These are phyloP conservation scores for Phalloptychus januarius DNA, from an alignment of 2,797 vertebrate species.

Conservation along the genomic window DNA sequence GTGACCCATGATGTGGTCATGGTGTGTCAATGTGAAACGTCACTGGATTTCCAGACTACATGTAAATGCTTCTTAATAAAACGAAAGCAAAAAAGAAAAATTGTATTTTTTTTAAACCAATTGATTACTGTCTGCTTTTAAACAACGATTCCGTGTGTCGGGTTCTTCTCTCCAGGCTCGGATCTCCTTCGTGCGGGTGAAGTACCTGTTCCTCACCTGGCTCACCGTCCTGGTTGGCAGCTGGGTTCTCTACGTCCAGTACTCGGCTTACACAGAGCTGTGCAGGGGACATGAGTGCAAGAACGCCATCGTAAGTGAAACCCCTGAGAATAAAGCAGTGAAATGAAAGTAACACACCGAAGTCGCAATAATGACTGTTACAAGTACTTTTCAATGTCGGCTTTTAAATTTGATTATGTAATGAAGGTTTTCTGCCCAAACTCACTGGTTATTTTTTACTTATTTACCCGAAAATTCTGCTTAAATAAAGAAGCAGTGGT, in stretches of 20 bases:
- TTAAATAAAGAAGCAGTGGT: background rate
- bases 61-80: background rate
- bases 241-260: constrained; percentile 97
- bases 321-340: background rate
- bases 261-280: constrained; percentile 95
- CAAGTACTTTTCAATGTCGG: background rate
- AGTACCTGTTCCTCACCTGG: constrained; percentile 98
- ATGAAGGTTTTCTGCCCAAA: background rate
- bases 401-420: background rate
- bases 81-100: background rate
- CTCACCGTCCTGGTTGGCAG: constrained; percentile 95
- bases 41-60: background rate
- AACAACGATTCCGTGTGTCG: background rate
- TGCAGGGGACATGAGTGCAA: constrained; percentile 98
- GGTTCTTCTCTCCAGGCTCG: constrained; percentile 82
- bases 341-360: background rate
- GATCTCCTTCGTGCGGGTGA: constrained; percentile 93
- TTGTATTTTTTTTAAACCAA: background rate
- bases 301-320: constrained; percentile 87
- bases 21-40: background rate
- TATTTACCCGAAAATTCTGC: background rate
- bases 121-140: background rate
- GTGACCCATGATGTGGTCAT: constrained; percentile 37
- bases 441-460: background rate
- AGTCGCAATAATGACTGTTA: background rate